Base-by-base conservation (phyloP, 1,140 invertebrate species). In the Drosophila hydei region DNA sequence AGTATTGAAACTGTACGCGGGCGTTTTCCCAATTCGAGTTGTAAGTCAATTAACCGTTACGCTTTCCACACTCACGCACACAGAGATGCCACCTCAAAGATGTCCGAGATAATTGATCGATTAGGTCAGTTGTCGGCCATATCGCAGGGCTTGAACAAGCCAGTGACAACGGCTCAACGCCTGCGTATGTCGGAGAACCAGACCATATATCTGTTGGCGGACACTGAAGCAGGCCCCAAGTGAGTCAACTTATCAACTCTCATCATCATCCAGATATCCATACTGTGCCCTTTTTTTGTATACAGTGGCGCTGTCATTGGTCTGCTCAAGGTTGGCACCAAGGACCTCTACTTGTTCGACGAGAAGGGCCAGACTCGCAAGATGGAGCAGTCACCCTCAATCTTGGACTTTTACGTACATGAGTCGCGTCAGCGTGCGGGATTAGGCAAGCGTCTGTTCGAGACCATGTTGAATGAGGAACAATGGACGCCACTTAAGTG, bases 341-440 rank as follows among this genome's bases (percentile, higher is more conserved):
- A 98, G 92, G 95, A 96, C 83, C 92, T 98, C 9, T 98, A 96
- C 91, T 93, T 98, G 30, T 96, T 96, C 89, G 96, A 98, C 91
- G 92, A 94, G 75, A 90, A 92, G 55, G 94, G 94, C 8, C 92
- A 93, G 45, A 94, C 95, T 75, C 94, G 94, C 89, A 95, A 97
- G 88, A 93, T 95, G 16, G 76, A 91, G 40, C 93, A 94, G 62
- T 95, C 96, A 1, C 92, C 96, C 7, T 97, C 96, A 87, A 93
- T 98, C 50, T 92, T 98, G 48, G 97, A 98, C 88, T 98, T 98
- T 92, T 98, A 96, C 89, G 93, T 98, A 27, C 95, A 97, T 77
- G 95, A 96, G 87, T 94, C 95, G 0, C 93, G 93, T 30, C 97
- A 98, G 91, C 93, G 97, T 33, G 93, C 93, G 80, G 97, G 97